Evolutionary conservation across 2,113 vertebrate species (phyloP).

Genomic region (Castor canadensis): DNA sequence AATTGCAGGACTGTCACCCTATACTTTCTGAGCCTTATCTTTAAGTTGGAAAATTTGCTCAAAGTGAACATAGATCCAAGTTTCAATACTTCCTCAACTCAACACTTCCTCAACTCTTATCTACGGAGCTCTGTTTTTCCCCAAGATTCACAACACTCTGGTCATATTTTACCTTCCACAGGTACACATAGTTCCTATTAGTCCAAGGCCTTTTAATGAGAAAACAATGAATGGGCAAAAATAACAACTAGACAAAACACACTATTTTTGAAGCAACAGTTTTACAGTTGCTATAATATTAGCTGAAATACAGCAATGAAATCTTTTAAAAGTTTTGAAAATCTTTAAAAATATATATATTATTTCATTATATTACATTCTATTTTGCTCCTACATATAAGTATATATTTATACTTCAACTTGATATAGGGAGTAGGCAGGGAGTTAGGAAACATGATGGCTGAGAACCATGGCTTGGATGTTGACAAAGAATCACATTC

Average conservation of each 20-base stretch:
- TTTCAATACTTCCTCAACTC: too few species aligned
- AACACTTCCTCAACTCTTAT: not conserved
- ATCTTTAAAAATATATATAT: too few species aligned
- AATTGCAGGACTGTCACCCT: not conserved
- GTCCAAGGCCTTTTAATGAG: not conserved
- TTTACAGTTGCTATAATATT: conserved; percentile 33
- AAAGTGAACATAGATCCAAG: not conserved
- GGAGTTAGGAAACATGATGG: too few species aligned
- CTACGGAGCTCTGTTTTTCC: not conserved
- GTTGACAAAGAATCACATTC: too few species aligned
- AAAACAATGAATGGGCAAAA: conserved; percentile 25
- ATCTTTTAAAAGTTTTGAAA: not conserved
- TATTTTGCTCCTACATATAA: not conserved
- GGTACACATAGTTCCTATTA: not conserved
- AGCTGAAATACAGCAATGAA: not conserved
- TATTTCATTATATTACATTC: too few species aligned
- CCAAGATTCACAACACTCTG: not conserved
- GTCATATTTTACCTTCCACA: not conserved
- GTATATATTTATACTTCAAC: not conserved
- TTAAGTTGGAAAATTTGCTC: conserved; percentile 17
- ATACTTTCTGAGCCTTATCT: not conserved
- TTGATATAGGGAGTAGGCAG: too few species aligned
- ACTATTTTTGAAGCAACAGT: not conserved
- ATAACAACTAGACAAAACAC: not conserved
- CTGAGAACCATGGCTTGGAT: too few species aligned